These are phyloP conservation scores for Quadriops clusia DNA, from an alignment of 2,888 invertebrate genomes.

Conservation along the genomic window DNA sequence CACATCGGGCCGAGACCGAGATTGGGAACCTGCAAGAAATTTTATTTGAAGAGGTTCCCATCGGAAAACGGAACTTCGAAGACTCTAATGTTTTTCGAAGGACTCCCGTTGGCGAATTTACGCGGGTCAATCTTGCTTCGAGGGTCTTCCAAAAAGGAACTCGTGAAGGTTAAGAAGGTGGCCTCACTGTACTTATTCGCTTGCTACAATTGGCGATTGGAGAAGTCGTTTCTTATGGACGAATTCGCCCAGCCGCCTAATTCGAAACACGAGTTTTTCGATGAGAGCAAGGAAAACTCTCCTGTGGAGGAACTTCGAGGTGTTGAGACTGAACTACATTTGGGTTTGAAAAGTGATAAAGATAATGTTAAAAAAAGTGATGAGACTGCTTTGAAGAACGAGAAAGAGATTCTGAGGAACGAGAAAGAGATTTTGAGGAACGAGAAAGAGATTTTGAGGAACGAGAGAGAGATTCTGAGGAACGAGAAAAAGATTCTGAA, in stretches of 20 bases:
- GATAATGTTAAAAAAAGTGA: slow-evolving; percentile 13
- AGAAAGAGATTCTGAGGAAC: too few species aligned
- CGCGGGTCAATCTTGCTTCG: slow-evolving; percentile 81
- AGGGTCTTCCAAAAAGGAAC: slow-evolving; percentile 60
- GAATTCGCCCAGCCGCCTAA: slow-evolving; percentile 70
- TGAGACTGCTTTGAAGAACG: too few species aligned
- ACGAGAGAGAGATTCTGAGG: too few species aligned
- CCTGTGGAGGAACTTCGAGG: slow-evolving; percentile 24
- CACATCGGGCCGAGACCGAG: slow-evolving; percentile 64
- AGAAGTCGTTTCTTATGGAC: slow-evolving; percentile 80
- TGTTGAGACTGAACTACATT: too few species aligned
- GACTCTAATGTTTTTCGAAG: slow-evolving; percentile 89
- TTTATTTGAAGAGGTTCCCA: slow-evolving; percentile 54
- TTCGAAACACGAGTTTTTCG: slow-evolving; percentile 37
- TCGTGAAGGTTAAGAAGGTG: slow-evolving; percentile 72
- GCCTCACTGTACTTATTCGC: slow-evolving; percentile 71
- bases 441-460: too few species aligned
- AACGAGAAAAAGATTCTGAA: too few species aligned
- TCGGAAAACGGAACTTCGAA: slow-evolving; percentile 41
- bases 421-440: too few species aligned
- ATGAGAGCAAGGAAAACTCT: slow-evolving; percentile 34
- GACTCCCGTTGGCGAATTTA: slow-evolving; percentile 68
- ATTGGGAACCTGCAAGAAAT: slow-evolving; percentile 73
- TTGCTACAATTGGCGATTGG: slow-evolving; percentile 84
- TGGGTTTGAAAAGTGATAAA: too few species aligned